These are phyloP conservation scores for Rotaria macrura DNA, from an alignment of 2,888 invertebrate species.

Conservation along the genomic window DNA sequence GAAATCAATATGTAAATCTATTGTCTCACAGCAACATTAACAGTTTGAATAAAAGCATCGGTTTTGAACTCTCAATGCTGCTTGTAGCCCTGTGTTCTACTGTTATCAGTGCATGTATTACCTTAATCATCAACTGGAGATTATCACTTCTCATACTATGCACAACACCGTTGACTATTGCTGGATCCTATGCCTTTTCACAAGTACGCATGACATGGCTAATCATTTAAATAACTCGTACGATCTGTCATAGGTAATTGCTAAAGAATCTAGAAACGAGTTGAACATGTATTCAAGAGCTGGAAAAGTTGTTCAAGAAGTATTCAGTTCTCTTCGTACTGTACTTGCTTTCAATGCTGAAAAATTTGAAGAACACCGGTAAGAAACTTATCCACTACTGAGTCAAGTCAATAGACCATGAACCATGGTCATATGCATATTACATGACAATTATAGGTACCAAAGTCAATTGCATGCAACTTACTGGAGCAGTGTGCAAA, in stretches of 20 bases:
- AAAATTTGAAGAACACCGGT: constrained; percentile 22
- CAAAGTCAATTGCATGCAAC: constrained; percentile 1
- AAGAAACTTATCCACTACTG: background rate
- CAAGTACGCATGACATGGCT: background rate
- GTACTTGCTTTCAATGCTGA: constrained; percentile 27
- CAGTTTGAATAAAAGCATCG: constrained; percentile 67
- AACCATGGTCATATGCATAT: background rate
- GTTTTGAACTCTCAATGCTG: constrained; percentile 68
- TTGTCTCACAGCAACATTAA: constrained; percentile 38
- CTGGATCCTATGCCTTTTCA: constrained; percentile 36
- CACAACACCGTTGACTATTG: constrained; percentile 50
- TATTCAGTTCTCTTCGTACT: constrained; percentile 25
- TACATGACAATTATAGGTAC: background rate
- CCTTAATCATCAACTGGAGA: constrained; percentile 54
- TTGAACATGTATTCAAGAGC: constrained; percentile 30
- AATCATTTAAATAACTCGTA: background rate
- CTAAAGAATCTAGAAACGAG: constrained; percentile 11
- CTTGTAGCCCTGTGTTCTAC: constrained; percentile 62
- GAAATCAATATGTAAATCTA: background rate
- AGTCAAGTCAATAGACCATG: background rate
- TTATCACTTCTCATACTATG: constrained; percentile 55
- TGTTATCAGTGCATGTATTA: constrained; percentile 60
- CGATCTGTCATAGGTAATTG: background rate
- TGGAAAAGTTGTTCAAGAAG: constrained; percentile 29
- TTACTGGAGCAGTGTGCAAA: background rate